Conservation (phyloP, 2,797 vertebrate species). For the Tolypeutes matacus region DNA sequence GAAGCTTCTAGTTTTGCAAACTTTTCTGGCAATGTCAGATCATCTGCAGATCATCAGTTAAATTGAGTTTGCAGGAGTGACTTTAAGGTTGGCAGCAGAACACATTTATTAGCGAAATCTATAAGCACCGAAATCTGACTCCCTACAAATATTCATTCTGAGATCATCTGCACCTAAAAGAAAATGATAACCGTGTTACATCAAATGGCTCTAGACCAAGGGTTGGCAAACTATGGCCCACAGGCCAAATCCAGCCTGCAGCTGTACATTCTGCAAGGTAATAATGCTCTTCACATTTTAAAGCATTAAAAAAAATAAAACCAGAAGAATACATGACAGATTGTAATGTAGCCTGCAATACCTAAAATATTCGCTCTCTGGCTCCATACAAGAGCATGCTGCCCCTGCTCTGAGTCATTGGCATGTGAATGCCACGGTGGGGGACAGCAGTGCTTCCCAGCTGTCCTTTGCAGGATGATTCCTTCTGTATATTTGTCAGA, state of each 20-base stretch:
- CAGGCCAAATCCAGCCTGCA: not conserved
- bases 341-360: not conserved
- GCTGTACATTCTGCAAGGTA: not conserved
- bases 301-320: not conserved
- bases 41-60: not conserved
- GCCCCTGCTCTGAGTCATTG: not conserved
- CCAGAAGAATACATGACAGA: not conserved
- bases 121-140: not conserved
- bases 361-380: not conserved
- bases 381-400: not conserved
- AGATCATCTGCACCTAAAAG: not conserved
- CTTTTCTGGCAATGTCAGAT: not conserved
- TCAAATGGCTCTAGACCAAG: not conserved
- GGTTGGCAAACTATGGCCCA: not conserved
- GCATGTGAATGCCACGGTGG: not conserved
- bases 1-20: not conserved
- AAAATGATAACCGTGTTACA: constrained; percentile 1
- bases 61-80: not conserved
- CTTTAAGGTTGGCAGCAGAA: not conserved
- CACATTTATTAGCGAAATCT: constrained; percentile 7
- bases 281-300: not conserved
- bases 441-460: not conserved
- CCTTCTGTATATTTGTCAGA: constrained; percentile 9
- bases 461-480: not conserved
- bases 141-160: not conserved